These are phyloP conservation scores for Miltochrista miniata DNA, from an alignment of 2,888 invertebrate species.

Conservation along the genomic window DNA sequence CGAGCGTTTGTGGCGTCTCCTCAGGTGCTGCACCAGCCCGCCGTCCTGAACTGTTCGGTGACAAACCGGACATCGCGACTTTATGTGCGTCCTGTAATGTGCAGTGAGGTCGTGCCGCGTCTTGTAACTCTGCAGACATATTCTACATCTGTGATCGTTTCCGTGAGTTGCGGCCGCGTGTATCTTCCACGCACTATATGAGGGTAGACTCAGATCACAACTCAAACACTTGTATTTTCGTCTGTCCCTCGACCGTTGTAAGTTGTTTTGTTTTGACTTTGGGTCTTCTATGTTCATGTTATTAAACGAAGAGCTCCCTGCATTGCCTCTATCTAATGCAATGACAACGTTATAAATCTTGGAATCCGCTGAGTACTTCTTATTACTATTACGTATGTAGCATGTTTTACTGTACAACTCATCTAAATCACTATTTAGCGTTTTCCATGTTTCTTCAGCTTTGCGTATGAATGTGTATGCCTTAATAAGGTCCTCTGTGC, in stretches of 20 bases:
- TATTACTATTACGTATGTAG: not conserved
- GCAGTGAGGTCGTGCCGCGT: not conserved
- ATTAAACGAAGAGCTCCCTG: too few relatives aligned
- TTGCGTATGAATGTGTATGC: not conserved
- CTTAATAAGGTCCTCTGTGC: not conserved
- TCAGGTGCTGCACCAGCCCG: not conserved
- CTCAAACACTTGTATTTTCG: not conserved
- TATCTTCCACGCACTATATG: not conserved
- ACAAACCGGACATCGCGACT: not conserved
- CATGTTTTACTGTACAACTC: not conserved
- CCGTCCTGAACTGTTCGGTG: not conserved
- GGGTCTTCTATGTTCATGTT: too few relatives aligned
- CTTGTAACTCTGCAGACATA: not conserved
- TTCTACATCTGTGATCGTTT: not conserved
- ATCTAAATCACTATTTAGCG: not conserved
- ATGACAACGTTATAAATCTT: not conserved
- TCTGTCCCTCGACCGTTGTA: not conserved
- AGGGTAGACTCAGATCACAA: constrained; percentile 1
- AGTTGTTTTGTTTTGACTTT: not conserved
- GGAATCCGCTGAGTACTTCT: not conserved
- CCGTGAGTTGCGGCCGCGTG: not conserved
- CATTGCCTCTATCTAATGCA: not conserved
- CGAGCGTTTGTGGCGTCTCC: not conserved
- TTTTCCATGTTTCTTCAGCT: not conserved
- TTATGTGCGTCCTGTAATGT: not conserved